A percentile compares a stretch with the other conserved stretches of the same genome.
Conservation (phyloP, 2,113 vertebrate genomes). For the Holacanthus passer region DNA sequence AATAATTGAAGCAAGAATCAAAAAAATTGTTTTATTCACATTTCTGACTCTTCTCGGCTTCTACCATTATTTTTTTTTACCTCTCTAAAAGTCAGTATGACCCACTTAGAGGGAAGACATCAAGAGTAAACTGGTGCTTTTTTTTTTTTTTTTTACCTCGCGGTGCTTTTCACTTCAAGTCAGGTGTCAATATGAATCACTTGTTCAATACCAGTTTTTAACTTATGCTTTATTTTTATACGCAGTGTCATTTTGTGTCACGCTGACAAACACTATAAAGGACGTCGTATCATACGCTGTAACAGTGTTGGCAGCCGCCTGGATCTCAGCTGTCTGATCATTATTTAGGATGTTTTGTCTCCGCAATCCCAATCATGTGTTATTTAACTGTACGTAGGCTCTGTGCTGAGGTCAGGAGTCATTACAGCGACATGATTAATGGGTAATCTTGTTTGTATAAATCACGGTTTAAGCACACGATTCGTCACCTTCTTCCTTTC, state of each 20-base stretch:
- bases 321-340: slow-evolving; percentile 35
- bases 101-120: neutral
- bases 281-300: neutral
- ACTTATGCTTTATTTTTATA: slow-evolving; percentile 10
- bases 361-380: slow-evolving; percentile 55
- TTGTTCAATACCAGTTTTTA: neutral
- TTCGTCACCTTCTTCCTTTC: slow-evolving; percentile 77
- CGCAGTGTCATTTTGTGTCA: slow-evolving; percentile 7
- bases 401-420: slow-evolving; percentile 69
- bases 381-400: slow-evolving; percentile 61
- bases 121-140: slow-evolving; percentile 9
- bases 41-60: slow-evolving; percentile 9
- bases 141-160: slow-evolving; percentile 27
- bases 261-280: slow-evolving; percentile 3
- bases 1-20: slow-evolving; percentile 50
- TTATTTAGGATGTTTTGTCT: slow-evolving; percentile 54
- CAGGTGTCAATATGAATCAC: slow-evolving; percentile 8
- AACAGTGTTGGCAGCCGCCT: slow-evolving; percentile 33
- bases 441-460: slow-evolving; percentile 72
- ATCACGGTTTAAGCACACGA: slow-evolving; percentile 72
- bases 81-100: slow-evolving; percentile 1
- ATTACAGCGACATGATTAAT: slow-evolving; percentile 76
- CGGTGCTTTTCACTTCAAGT: neutral
- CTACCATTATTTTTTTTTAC: neutral
- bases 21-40: slow-evolving; percentile 56